A percentile compares a stretch with the other conserved stretches of the same genome.
Evolutionary conservation across 2,888 invertebrate species (phyloP).

Genomic region (Ashinkailepas kermadecensis): DNA sequence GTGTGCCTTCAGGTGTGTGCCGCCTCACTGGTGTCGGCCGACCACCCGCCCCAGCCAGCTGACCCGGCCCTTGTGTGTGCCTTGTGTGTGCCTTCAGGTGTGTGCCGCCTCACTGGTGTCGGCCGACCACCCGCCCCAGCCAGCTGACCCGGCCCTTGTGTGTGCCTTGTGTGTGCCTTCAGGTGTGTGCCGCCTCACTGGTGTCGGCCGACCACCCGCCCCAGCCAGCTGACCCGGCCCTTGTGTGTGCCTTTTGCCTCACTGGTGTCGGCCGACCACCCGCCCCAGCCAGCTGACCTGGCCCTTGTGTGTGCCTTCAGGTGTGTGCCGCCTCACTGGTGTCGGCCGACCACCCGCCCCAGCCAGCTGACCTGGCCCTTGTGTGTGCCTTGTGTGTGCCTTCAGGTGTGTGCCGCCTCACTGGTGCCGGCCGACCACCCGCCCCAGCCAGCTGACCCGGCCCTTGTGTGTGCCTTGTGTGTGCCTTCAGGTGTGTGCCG

Average conservation of each 20-base stretch:
- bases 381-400: too few species aligned
- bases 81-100: constrained; percentile 23
- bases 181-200: neutral
- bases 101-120: neutral
- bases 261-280: neutral
- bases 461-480: too few species aligned
- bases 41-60: too few species aligned
- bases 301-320: constrained; percentile 10
- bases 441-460: too few species aligned
- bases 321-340: neutral
- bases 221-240: too few species aligned
- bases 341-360: neutral
- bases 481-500: constrained; percentile 14
- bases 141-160: too few species aligned
- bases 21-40: neutral
- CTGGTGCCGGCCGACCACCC: neutral
- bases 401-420: neutral
- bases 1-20: constrained; percentile 17
- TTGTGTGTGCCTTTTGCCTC: too few species aligned
- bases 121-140: too few species aligned
- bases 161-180: too few species aligned
- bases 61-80: too few species aligned
- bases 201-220: neutral
- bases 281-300: too few species aligned
- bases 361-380: too few species aligned